Conservation (phyloP, 2,113 vertebrate genomes). For the Lichenostomus cassidix region DNA sequence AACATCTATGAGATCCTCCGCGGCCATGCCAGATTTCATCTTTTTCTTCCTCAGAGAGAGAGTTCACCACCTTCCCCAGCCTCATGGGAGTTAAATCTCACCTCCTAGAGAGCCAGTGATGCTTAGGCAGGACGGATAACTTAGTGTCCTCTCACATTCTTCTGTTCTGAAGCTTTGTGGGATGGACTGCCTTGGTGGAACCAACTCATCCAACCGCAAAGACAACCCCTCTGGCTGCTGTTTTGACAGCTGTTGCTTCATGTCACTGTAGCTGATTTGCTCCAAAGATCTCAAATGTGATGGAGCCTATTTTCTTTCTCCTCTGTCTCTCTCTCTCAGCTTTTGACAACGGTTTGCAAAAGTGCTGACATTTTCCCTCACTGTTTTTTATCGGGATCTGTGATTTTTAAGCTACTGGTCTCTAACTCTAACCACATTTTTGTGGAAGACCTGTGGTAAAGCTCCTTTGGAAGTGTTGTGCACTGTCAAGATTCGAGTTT, state of each 20-base stretch:
- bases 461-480: neutral
- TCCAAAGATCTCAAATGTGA: neutral
- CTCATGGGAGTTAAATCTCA: fast-evolving
- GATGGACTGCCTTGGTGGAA: neutral
- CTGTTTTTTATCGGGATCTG: neutral
- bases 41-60: neutral
- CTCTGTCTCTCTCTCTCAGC: neutral
- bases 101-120: neutral
- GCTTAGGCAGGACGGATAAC: neutral
- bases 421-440: neutral
- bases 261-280: neutral
- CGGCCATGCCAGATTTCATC: neutral
- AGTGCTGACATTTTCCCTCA: neutral
- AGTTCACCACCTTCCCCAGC: neutral
- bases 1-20: neutral
- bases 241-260: neutral
- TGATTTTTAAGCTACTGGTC: neutral
- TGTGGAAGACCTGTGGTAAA: neutral
- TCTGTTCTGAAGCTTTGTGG: neutral
- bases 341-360: neutral
- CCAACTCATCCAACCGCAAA: neutral
- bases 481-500: neutral
- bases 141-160: neutral
- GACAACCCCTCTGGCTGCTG: neutral
- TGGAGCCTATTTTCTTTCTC: neutral